Conservation (phyloP, 2,797 vertebrate genomes). For the Rhadinocentrus ornatus region DNA sequence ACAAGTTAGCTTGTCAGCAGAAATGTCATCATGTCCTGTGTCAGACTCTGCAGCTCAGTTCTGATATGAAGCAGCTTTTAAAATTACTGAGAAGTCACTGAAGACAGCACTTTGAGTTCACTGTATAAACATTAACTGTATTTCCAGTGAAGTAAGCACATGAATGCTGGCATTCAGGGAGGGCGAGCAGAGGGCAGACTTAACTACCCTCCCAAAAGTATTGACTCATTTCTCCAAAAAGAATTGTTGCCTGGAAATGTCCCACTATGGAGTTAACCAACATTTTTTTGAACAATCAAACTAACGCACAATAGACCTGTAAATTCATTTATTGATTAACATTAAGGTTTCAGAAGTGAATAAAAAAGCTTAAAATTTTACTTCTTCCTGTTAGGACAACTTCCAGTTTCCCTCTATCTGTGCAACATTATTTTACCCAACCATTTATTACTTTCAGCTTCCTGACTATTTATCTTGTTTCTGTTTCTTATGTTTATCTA, state of each 20-base stretch:
- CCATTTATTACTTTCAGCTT: too few relatives aligned
- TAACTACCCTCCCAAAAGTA: slow-evolving; percentile 16
- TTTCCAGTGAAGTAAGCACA: slow-evolving; percentile 46
- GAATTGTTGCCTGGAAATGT: slow-evolving; percentile 41
- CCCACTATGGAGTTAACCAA: neutral
- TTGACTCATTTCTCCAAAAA: slow-evolving; percentile 56
- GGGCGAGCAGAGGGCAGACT: slow-evolving; percentile 5
- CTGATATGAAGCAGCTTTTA: slow-evolving; percentile 1
- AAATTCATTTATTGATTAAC: neutral
- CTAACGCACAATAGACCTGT: neutral
- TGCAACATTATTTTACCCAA: neutral
- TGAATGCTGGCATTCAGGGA: neutral
- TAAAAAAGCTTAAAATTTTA: too few relatives aligned
- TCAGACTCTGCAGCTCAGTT: slow-evolving; percentile 17
- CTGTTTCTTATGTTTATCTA: neutral
- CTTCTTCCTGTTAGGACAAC: neutral
- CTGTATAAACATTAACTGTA: slow-evolving; percentile 30
- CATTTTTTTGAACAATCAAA: slow-evolving; percentile 19
- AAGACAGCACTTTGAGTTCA: slow-evolving; percentile 7
- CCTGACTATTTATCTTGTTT: neutral
- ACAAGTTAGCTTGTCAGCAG: slow-evolving; percentile 14
- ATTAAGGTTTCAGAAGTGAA: too few relatives aligned
- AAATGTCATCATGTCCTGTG: slow-evolving; percentile 50
- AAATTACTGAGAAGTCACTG: slow-evolving; percentile 9
- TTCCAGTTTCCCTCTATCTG: neutral